Evolutionary conservation across 64 coral and sea anemone genomes (phyloP).

Genomic region (Montipora efflorescens): DNA sequence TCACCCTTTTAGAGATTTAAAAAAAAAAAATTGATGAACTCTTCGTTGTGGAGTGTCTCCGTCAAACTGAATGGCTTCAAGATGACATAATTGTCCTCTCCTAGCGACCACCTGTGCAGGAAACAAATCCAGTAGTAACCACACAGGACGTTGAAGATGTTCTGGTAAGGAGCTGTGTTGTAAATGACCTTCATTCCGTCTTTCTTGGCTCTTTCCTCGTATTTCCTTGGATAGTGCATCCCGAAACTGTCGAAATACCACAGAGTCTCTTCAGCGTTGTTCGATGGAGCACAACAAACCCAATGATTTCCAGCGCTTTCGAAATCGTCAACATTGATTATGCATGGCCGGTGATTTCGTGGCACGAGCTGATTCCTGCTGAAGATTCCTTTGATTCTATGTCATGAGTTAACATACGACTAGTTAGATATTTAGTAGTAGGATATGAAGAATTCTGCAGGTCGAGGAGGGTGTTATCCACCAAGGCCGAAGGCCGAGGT

Average conservation of each 20-base stretch:
- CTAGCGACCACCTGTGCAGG: neutral
- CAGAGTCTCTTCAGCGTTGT: neutral
- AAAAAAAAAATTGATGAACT: no score
- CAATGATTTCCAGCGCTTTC: neutral
- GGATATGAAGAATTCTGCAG: no score
- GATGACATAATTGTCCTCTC: neutral
- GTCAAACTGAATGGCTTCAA: neutral
- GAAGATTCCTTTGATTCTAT: neutral
- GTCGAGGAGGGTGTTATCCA: no score
- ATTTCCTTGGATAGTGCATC: neutral
- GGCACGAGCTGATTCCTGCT: neutral
- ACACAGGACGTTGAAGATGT: neutral
- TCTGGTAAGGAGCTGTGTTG: neutral
- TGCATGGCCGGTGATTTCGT: neutral
- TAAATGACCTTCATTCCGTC: neutral
- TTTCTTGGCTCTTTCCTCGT: neutral
- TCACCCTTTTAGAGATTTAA: no score
- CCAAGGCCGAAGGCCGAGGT: no score
- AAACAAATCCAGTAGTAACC: neutral
- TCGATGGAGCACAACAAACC: neutral
- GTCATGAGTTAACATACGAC: no score
- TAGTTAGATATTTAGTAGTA: no score
- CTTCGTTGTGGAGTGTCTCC: no score
- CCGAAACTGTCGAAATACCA: neutral
- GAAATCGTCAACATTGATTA: neutral